A percentile compares a stretch with the other conserved stretches of the same genome.
phyloP scores from a whole-genome alignment of 1,140 invertebrate species.

The Scaptomyza graminum region DNA sequence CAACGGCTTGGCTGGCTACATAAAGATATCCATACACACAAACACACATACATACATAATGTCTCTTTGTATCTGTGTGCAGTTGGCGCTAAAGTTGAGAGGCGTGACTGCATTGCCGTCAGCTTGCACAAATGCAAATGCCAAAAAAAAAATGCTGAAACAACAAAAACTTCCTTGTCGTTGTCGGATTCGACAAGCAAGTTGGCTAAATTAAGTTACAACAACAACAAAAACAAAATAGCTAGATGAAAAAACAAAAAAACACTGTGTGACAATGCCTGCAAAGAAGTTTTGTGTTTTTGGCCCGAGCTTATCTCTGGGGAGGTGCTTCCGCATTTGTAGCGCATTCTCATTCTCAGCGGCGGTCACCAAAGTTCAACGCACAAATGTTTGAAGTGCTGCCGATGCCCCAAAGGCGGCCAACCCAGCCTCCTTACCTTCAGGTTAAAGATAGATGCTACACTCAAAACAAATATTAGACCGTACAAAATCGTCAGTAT shows the following conservation, averaged over 20 bases:
- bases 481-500: too few relatives aligned
- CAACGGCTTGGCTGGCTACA: constrained; percentile 26
- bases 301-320: constrained; percentile 61
- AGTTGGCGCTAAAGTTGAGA: constrained; percentile 60
- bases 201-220: constrained; percentile 53
- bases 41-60: constrained; percentile 4
- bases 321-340: constrained; percentile 73
- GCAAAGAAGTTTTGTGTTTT: constrained; percentile 22
- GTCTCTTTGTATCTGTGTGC: constrained; percentile 30
- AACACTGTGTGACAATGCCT: constrained; percentile 30
- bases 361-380: constrained; percentile 69
- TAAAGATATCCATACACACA: constrained; percentile 3
- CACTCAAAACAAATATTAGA: background rate
- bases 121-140: constrained; percentile 33
- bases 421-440: constrained; percentile 5
- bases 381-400: constrained; percentile 75
- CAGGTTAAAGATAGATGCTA: constrained; percentile 38
- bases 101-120: constrained; percentile 50
- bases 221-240: constrained; percentile 16
- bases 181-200: constrained; percentile 46
- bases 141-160: constrained; percentile 19
- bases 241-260: too few relatives aligned
- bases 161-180: constrained; percentile 2
- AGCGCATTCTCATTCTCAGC: constrained; percentile 44
- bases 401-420: constrained; percentile 67